Base-by-base conservation (phyloP, 2,888 invertebrate species). In the Resseliella maxima region DNA sequence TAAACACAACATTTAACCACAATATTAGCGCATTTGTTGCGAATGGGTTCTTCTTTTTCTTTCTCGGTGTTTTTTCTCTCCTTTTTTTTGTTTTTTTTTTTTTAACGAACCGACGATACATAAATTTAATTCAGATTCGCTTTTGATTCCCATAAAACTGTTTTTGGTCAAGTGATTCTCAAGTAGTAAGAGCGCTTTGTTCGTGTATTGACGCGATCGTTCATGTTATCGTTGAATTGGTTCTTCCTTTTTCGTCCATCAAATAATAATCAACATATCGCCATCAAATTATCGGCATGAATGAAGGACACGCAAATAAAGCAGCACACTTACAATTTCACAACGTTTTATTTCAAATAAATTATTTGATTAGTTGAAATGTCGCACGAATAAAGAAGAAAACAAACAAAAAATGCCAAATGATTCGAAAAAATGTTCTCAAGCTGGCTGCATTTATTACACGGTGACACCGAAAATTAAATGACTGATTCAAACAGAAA, bases 1-100 rank as follows among this genome's bases (percentile, higher is more conserved):
- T 72, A 72, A 72, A 72, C 72, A 72, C 72, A 72, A 31, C 72
- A 72, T 72, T 72, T 72, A 72, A 31, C 72, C 72, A 72, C 72
- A 35, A 72, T 72, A 72, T 72, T 72, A 72, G 72, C 72, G 72
- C 31, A 72, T 72, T 72, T 72, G 72, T 15, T 35, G 72, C 3
- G 12, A 0, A 31, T 72, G n/a, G 5, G 50, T 50, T 50, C 10
- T 41, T 5, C 12, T 8, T 41, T 41, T 41, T 12, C 6, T 5
- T 18, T 2, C 18, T 50, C 15, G 8, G 24, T 59, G n/a, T 59
- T 59, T 59, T 59, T 59, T 59, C 24, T n/a, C 24, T 24, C 2
- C n/a, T 59, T 59, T 3, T 24, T n/a, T 24, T 72, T 10, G 72
- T 72, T 15, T 31, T 72, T 72, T 72, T n/a, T n/a, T n/a, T n/a